phyloP scores from a whole-genome alignment of 2,113 vertebrate species.

The Neolamprologus ventralis region DNA sequence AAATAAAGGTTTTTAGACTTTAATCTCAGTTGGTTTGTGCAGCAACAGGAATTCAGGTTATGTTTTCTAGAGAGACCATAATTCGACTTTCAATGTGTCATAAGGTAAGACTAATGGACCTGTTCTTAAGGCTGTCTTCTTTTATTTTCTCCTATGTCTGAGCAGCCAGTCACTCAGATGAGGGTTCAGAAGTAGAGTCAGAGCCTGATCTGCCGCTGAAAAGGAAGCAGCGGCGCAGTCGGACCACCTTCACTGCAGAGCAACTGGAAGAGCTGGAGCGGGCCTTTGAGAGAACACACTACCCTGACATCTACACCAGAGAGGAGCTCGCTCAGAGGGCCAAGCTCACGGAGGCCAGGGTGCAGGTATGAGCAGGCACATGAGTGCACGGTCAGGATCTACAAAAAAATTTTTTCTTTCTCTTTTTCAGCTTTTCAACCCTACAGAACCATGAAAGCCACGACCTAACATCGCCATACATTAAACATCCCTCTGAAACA shows the following conservation, averaged over 20 bases:
- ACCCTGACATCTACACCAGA: slow-evolving; percentile 92
- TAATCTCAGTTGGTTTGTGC: background rate
- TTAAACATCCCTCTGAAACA: background rate
- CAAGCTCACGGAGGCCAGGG: slow-evolving; percentile 90
- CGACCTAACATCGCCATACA: background rate
- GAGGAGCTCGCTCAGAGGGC: slow-evolving; percentile 92
- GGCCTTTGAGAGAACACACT: slow-evolving; percentile 93
- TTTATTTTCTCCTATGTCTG: background rate
- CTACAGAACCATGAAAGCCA: background rate
- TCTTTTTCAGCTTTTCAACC: background rate
- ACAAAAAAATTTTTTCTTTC: fast-evolving
- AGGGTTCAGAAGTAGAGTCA: slow-evolving; percentile 91
- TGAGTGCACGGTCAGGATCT: background rate
- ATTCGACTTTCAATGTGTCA: background rate
- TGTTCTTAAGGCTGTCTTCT: background rate
- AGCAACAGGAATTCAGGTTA: background rate
- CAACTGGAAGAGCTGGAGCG: slow-evolving; percentile 91
- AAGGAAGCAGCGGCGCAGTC: slow-evolving; percentile 88
- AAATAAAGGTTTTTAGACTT: background rate
- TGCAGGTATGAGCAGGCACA: slow-evolving; percentile 76
- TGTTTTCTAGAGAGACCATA: background rate
- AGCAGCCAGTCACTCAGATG: slow-evolving; percentile 85
- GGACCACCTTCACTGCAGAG: slow-evolving; percentile 91
- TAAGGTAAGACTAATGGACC: background rate
- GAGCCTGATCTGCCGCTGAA: slow-evolving; percentile 90